These are phyloP conservation scores for Myiotriccus ornatus DNA, from an alignment of 2,797 vertebrate species.

Conservation along the genomic window DNA sequence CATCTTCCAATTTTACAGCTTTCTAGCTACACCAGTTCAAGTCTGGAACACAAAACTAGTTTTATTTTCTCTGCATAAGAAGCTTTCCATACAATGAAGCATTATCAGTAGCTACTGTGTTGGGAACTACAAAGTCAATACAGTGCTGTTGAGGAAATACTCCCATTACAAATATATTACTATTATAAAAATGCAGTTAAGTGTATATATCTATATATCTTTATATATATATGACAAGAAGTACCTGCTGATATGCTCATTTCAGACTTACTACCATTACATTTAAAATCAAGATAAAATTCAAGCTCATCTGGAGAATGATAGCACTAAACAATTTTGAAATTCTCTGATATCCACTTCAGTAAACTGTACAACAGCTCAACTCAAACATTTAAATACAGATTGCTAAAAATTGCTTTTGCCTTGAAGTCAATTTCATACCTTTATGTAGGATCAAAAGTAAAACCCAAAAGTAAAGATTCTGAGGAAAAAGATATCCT, in stretches of 20 bases:
- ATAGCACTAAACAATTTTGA: neutral
- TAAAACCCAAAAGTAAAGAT: neutral
- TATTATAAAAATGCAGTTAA: neutral
- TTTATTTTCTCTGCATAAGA: neutral
- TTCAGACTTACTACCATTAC: neutral
- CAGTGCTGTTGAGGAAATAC: neutral
- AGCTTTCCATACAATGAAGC: neutral
- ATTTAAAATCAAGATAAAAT: slow-evolving; percentile 10
- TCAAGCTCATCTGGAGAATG: neutral
- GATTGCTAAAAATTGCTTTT: neutral
- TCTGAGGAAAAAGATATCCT: neutral
- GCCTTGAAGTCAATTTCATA: neutral
- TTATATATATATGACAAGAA: neutral
- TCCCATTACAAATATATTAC: neutral
- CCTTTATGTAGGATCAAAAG: neutral
- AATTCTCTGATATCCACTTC: neutral
- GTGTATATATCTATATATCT: neutral
- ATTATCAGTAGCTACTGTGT: neutral
- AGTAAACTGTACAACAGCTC: neutral
- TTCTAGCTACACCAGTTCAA: neutral
- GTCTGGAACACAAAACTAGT: neutral
- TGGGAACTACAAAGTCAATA: neutral
- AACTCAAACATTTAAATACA: neutral
- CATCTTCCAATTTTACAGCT: neutral
- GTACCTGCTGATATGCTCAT: neutral